phyloP scores from a whole-genome alignment of 2,797 vertebrate genomes.

The Phoebastria nigripes region DNA sequence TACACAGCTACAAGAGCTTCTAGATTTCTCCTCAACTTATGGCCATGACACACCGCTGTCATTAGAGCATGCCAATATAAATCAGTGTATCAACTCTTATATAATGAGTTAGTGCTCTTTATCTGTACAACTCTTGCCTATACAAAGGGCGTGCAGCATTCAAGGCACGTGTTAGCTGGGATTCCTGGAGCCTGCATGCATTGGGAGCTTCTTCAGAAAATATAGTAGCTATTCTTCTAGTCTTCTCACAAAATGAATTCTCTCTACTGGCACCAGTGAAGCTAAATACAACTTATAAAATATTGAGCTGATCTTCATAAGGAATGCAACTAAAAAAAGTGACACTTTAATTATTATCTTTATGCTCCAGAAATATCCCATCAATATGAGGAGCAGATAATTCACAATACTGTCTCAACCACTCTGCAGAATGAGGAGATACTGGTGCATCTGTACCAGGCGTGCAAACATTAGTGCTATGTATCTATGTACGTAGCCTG shows the following conservation, averaged over 20 bases:
- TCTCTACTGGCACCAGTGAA: conserved; percentile 22
- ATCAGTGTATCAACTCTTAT: background rate
- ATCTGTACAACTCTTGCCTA: fast-evolving
- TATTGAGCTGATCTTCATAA: conserved; percentile 26
- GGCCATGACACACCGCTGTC: fast-evolving
- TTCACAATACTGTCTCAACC: background rate
- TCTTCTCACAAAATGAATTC: conserved; percentile 15
- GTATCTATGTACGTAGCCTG: background rate
- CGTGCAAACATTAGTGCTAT: background rate
- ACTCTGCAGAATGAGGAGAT: conserved; percentile 1
- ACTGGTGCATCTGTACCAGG: background rate
- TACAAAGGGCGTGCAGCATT: background rate
- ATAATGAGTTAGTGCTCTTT: fast-evolving
- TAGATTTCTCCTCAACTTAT: background rate
- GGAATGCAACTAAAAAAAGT: conserved; percentile 32
- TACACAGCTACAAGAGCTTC: background rate
- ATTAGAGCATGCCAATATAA: background rate
- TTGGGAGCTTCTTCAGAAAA: background rate
- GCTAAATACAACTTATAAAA: conserved; percentile 45
- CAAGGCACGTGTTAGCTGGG: background rate
- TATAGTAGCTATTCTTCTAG: background rate
- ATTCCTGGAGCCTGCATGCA: background rate
- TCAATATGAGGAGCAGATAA: conserved; percentile 25
- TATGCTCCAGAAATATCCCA: conserved; percentile 52
- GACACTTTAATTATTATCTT: conserved; percentile 51